Base-by-base conservation (phyloP, 2,888 invertebrate genomes). In the Acronicta aceris region DNA sequence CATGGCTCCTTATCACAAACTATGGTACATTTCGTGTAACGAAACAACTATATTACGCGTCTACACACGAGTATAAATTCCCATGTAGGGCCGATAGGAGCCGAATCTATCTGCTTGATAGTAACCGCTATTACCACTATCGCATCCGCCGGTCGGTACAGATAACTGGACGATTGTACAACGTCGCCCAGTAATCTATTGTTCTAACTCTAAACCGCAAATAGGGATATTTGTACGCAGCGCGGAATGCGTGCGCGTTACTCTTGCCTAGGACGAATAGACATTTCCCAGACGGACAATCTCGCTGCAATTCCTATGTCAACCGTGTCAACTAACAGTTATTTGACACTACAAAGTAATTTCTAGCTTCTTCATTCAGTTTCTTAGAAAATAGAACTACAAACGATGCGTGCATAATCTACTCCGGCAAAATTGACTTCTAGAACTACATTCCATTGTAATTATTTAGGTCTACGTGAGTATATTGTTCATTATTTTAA, bases 91-190 rank as follows among this genome's bases (percentile, higher is more conserved):
- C 70, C 78, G 91, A 92, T 91, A 90, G 85, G 78, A 78, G 71
- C 66, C 76, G 85, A 87, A 89, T 90, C 89, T 90, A 90, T 89
- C 87, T 83, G 83, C 56, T 71, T 83, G 86, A 87, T 89, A 89
- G 85, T 81, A 83, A 88, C 90, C 90, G 79, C 89, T 90, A 88
- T 90, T 88, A 89, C 92, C 92, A 56, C 92, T 93, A 92, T 93
- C 93, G 87, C 89, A 85, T 93, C 93, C 93, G 90, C 82, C 79
- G 79, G 68, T 48, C 74, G 71, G 70, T 68, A 65, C 62, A 85
- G 89, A 90, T 92, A 90, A 86, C 84, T 74, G 81, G 74, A 63
- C 84, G 85, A 84, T 84, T 79, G 86, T 79, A 73, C 78, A 71
- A 79, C 82, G 80, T 79, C 75, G 79, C 66, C 76, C 70, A 76